Percentiles rank a stretch among this genome's conserved stretches.
phyloP scores from a whole-genome alignment of 2,888 invertebrate genomes.

The Synanthedon tipuliformis region DNA sequence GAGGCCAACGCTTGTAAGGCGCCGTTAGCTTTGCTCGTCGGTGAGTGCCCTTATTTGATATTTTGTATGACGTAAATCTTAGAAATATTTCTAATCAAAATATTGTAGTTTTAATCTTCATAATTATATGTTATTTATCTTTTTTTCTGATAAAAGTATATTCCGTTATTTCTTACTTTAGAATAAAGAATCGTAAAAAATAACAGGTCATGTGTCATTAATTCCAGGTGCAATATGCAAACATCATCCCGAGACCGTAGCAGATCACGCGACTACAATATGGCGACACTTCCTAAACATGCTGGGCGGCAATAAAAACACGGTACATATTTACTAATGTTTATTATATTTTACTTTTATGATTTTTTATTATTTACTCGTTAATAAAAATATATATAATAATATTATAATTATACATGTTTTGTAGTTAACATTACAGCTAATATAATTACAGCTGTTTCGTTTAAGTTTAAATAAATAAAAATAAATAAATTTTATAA shows the following conservation, averaged over 20 bases:
- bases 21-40: slow-evolving; percentile 27
- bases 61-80: too few relatives aligned
- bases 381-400: too few relatives aligned
- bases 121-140: neutral
- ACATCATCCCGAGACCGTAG: slow-evolving; percentile 2
- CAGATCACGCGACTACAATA: neutral
- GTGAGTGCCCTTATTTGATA: slow-evolving; percentile 14
- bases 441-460: too few relatives aligned
- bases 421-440: too few relatives aligned
- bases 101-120: neutral
- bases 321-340: slow-evolving; percentile 1
- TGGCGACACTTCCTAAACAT: slow-evolving; percentile 5
- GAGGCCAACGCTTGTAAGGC: slow-evolving; percentile 21
- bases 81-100: too few relatives aligned
- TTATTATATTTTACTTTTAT: too few relatives aligned
- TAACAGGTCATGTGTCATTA: neutral
- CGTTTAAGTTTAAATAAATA: too few relatives aligned
- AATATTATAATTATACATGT: too few relatives aligned
- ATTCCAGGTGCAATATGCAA: slow-evolving; percentile 4
- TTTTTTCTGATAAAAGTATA: neutral
- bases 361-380: too few relatives aligned
- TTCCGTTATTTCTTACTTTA: neutral
- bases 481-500: too few relatives aligned
- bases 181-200: neutral
- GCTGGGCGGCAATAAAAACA: slow-evolving; percentile 2